These are phyloP conservation scores for Lepidurus arcticus DNA, from an alignment of 1,140 invertebrate species.

Conservation along the genomic window DNA sequence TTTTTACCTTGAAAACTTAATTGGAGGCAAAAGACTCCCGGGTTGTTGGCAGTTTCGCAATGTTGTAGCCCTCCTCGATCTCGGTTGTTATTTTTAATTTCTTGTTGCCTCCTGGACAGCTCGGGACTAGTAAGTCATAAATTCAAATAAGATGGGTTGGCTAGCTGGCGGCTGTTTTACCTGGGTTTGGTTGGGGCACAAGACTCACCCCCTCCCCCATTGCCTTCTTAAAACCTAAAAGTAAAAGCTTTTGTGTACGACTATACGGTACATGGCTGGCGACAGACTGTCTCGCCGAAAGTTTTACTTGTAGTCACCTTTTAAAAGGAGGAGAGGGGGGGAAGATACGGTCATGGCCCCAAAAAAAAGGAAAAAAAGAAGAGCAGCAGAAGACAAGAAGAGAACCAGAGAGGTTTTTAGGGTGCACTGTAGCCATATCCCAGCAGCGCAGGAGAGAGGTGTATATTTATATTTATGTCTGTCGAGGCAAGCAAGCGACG, in stretches of 20 bases:
- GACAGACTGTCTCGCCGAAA: conserved; percentile 17
- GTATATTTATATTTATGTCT: conserved; percentile 22
- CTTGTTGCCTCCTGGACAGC: conserved; percentile 1
- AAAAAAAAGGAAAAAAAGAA: conserved; percentile 1
- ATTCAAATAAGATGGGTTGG: background rate
- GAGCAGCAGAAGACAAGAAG: background rate
- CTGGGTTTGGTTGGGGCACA: background rate
- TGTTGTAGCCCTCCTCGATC: background rate
- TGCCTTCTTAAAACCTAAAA: background rate
- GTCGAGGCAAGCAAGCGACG: background rate
- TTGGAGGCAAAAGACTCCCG: background rate
- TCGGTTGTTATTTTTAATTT: conserved; percentile 7
- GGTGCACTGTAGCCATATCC: background rate
- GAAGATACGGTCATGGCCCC: background rate
- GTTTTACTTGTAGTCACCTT: conserved; percentile 15
- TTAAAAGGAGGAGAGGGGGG: conserved; percentile 1
- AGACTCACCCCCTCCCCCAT: background rate
- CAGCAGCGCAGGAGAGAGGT: background rate
- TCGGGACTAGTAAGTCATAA: conserved; percentile 9
- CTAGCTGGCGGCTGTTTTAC: conserved; percentile 9
- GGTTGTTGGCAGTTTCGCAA: background rate
- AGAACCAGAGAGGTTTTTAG: background rate
- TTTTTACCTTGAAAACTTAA: background rate
- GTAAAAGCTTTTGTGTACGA: background rate
- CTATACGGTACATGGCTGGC: conserved; percentile 8